Base-by-base conservation (phyloP, 2,113 vertebrate genomes). In the Oceanodroma tethys region DNA sequence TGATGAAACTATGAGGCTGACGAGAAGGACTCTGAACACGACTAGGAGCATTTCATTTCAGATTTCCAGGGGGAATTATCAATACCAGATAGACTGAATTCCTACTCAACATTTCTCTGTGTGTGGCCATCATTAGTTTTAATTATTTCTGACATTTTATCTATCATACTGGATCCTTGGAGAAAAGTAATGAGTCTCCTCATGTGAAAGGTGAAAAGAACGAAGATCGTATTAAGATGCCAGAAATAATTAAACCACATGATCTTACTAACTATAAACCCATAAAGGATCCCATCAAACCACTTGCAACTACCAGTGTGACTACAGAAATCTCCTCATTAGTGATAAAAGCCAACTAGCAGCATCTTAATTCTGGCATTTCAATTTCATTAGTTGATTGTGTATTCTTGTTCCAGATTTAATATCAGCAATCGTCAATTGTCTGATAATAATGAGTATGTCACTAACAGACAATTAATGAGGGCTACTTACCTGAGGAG, bases 81-180 rank as follows among this genome's bases (percentile, higher is more conserved):
- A 2, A 71, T 59, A 82, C 40, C 62, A 71, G 18, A n/a, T 70
- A 95, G 59, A 84, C 36, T 62, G 32, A 91, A 91, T 87, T 88
- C 43, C 58, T 83, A 21, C 45, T 74, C 63, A 70, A 78, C 17
- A 30, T 34, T 81, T 90, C 82, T 93, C 56, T 58, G 11, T 72
- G 48, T 80, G 81, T 52, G 68, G 71, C 22, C 6, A 91, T 73
- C 85, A 71, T 86, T 87, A 86, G 21, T 91, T 97, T 85, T 95
- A 96, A 98, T 97, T 96, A 95, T 90, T 95, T 81, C 95, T 98
- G 94, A 96, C 84, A 93, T 80, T 95, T 88, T 97, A 81, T 95
- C 93, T 73, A 62, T 96, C 91, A 97, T 18, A 76, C 20, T 80
- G 29, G 48, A 73, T 96, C 91, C 63, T 75, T 76, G 53, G 82